Conservation (phyloP, 2,797 vertebrate genomes). For the Loriculus beryllinus region DNA sequence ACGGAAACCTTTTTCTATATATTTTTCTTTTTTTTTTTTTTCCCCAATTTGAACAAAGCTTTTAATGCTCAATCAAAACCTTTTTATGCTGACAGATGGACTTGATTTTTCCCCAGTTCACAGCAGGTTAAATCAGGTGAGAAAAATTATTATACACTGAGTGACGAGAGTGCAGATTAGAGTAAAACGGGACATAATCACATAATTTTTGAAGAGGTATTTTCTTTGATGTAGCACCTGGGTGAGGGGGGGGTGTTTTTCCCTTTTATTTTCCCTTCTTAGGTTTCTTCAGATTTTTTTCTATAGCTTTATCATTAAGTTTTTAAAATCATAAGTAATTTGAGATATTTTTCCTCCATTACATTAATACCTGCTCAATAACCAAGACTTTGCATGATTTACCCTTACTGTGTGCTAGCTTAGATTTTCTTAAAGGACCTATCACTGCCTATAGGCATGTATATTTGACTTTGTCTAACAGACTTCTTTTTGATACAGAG, state of each 20-base stretch:
- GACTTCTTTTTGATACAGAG: constrained; percentile 31
- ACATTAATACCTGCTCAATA: neutral
- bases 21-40: neutral
- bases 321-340: neutral
- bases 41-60: neutral
- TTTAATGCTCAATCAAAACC: neutral
- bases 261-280: neutral
- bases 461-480: constrained; percentile 46
- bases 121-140: neutral
- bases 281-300: neutral
- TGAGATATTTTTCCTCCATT: neutral
- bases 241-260: neutral
- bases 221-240: neutral
- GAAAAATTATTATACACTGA: neutral
- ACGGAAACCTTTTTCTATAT: neutral
- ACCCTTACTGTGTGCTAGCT: constrained; percentile 1
- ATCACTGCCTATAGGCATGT: constrained; percentile 20
- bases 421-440: constrained; percentile 54
- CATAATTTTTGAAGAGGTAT: neutral
- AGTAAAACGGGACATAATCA: neutral
- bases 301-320: neutral
- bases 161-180: neutral
- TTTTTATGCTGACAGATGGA: neutral
- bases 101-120: neutral
- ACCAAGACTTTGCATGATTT: neutral